Evolutionary conservation across 2,113 vertebrate species (phyloP).

Genomic region (Origma solitaria): DNA sequence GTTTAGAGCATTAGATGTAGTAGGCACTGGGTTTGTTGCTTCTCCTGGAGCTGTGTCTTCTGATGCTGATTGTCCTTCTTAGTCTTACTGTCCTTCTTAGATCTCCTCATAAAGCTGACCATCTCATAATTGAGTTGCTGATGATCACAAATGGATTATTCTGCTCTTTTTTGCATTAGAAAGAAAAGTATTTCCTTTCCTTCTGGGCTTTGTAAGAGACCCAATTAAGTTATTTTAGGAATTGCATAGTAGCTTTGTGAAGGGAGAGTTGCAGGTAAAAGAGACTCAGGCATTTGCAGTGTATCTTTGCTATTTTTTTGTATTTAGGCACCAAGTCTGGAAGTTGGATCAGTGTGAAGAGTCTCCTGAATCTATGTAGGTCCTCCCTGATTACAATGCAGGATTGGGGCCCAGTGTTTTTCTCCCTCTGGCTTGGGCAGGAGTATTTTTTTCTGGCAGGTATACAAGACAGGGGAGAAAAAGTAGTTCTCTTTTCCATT

Average conservation of each 20-base stretch:
- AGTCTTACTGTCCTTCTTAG: not conserved
- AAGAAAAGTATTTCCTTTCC: not conserved
- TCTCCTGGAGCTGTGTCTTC: not conserved
- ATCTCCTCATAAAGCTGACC: not conserved
- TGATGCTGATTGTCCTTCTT: not conserved
- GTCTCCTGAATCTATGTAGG: not conserved
- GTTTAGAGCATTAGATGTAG: not conserved
- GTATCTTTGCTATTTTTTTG: not conserved
- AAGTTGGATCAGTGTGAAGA: not conserved
- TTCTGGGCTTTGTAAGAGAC: not conserved
- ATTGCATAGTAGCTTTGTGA: not conserved
- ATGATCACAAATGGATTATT: not conserved
- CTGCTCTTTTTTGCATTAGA: not conserved
- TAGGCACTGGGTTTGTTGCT: not conserved
- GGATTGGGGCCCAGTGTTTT: not conserved
- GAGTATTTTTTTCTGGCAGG: not conserved
- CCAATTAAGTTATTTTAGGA: not conserved
- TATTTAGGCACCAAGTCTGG: not conserved
- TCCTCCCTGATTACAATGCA: not conserved
- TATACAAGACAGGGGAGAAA: not conserved
- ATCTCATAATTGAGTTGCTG: not conserved
- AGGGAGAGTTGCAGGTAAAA: not conserved
- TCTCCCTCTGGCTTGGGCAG: not conserved
- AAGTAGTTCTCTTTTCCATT: not conserved
- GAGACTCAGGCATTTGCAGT: not conserved